Evolutionary conservation across 1,140 invertebrate species (phyloP).

Genomic region (Drosophila kohkoa): DNA sequence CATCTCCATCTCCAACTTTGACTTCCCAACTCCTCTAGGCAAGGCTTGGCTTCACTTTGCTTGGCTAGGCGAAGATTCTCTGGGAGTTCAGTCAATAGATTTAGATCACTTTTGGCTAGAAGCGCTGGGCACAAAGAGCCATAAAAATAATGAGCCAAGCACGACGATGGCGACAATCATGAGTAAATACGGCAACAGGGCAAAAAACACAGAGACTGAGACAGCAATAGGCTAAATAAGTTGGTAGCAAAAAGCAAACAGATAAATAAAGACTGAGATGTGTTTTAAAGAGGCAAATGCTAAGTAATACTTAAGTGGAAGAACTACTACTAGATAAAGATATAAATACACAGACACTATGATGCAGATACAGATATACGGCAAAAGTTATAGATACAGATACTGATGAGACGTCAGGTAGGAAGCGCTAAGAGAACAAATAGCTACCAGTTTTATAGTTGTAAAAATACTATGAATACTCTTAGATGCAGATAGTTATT

Average conservation of each 20-base stretch:
- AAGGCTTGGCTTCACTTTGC: constrained; percentile 1
- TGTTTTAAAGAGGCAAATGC: constrained; percentile 6
- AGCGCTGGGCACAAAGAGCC: constrained; percentile 61
- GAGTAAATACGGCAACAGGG: constrained; percentile 52
- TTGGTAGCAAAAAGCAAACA: constrained; percentile 14
- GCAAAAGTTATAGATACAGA: background rate
- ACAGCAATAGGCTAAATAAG: constrained; percentile 8
- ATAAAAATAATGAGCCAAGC: constrained; percentile 79
- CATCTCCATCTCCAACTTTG: constrained; percentile 7
- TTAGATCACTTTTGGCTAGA: constrained; percentile 71
- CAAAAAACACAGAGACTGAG: constrained; percentile 4
- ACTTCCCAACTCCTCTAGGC: background rate
- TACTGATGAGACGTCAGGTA: background rate
- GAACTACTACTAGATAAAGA: constrained; percentile 12
- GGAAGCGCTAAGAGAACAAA: background rate
- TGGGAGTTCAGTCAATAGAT: constrained; percentile 77
- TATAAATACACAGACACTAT: constrained; percentile 9
- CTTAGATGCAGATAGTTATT: background rate
- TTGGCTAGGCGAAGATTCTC: constrained; percentile 15
- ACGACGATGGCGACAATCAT: constrained; percentile 79
- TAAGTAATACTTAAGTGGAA: constrained; percentile 35
- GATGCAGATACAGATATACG: constrained; percentile 7
- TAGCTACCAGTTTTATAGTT: background rate
- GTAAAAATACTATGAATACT: background rate
- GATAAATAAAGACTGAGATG: constrained; percentile 24